These are phyloP conservation scores for Scaptomyza polygonia DNA, from an alignment of 2,888 invertebrate species.

Conservation along the genomic window DNA sequence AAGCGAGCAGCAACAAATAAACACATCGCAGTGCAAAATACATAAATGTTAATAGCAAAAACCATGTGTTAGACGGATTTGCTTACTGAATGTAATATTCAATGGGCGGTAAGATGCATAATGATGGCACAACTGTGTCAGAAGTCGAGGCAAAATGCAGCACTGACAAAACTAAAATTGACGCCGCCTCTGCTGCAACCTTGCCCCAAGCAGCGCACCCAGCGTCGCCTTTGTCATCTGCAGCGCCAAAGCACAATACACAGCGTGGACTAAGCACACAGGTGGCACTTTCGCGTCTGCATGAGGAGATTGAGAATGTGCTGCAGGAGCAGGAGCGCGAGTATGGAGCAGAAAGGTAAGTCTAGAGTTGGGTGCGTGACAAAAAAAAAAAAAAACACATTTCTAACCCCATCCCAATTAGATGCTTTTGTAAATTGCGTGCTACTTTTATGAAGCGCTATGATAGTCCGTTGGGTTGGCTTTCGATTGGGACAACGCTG, in stretches of 20 bases:
- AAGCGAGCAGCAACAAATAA: constrained; percentile 52
- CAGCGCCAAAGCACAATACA: constrained; percentile 33
- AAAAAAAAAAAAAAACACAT: constrained; percentile 27
- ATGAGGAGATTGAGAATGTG: constrained; percentile 88
- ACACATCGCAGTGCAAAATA: constrained; percentile 26
- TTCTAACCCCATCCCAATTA: constrained; percentile 54
- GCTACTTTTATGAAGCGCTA: constrained; percentile 83
- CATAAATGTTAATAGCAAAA: constrained; percentile 10
- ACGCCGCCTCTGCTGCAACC: constrained; percentile 27
- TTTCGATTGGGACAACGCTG: constrained; percentile 86
- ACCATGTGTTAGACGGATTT: constrained; percentile 33
- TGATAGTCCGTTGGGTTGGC: constrained; percentile 89
- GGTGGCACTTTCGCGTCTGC: constrained; percentile 88
- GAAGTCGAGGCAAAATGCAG: constrained; percentile 26
- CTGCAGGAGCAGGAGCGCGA: constrained; percentile 88
- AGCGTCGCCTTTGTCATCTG: constrained; percentile 13
- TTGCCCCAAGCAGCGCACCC: constrained; percentile 22
- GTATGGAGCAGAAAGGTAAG: constrained; percentile 86
- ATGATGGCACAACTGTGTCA: constrained; percentile 15
- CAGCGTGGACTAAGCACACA: constrained; percentile 84
- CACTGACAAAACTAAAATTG: constrained; percentile 37
- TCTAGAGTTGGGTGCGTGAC: neutral
- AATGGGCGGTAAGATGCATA: constrained; percentile 35
- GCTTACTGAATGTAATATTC: constrained; percentile 10
- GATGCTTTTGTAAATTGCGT: constrained; percentile 79